phyloP scores from a whole-genome alignment of 2,113 vertebrate species.

The Cisticola juncidis region DNA sequence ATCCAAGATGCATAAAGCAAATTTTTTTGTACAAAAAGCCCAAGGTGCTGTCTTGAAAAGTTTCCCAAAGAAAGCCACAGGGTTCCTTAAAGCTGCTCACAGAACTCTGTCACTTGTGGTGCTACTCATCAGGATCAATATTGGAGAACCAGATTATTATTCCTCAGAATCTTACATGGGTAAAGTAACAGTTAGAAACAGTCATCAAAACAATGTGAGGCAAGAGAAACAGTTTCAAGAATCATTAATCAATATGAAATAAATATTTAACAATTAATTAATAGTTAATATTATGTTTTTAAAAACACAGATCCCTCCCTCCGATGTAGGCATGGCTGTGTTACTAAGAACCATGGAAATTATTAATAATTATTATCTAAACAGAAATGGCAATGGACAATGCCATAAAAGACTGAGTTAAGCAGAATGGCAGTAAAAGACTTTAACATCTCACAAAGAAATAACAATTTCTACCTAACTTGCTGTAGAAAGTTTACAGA shows the following conservation, averaged over 20 bases:
- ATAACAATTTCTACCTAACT: fast-evolving
- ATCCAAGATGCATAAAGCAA: background rate
- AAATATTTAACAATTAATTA: background rate
- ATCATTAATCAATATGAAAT: background rate
- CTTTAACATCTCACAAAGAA: background rate
- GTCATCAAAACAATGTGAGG: background rate
- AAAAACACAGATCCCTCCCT: background rate
- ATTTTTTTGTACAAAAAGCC: background rate
- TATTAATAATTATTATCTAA: background rate
- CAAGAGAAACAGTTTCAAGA: background rate
- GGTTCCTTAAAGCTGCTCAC: background rate
- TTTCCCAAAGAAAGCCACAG: background rate
- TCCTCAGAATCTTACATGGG: fast-evolving
- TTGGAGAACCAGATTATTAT: background rate
- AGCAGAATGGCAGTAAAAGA: background rate
- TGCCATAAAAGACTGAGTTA: background rate
- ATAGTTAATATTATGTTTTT: background rate
- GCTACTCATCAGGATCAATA: background rate
- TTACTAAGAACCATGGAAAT: background rate
- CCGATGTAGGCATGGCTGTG: background rate
- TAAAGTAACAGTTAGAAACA: background rate
- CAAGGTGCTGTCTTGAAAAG: background rate
- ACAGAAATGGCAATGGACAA: background rate
- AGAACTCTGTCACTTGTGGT: background rate
- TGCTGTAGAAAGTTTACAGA: background rate